Percentiles rank a stretch among this genome's conserved stretches.
Evolutionary conservation across 2,888 invertebrate species (phyloP).

Genomic region (Aricia artaxerxes): DNA sequence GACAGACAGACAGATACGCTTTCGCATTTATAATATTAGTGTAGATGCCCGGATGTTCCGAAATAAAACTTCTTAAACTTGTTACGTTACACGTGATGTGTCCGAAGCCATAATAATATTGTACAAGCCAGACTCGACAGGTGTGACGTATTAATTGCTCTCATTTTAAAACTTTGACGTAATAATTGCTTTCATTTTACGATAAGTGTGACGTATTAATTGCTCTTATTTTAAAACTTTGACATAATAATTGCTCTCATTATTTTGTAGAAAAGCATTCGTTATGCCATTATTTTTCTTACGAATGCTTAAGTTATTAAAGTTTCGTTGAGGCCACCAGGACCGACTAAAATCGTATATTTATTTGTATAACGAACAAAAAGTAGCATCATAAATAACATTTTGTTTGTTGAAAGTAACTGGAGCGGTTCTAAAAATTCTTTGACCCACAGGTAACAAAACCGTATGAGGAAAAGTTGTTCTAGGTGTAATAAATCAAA

Average conservation of each 20-base stretch:
- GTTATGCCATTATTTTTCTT: neutral
- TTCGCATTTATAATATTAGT: neutral
- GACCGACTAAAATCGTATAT: neutral
- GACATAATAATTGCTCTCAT: too few species aligned
- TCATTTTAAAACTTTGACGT: too few species aligned
- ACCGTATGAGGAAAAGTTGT: neutral
- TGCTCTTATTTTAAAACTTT: too few species aligned
- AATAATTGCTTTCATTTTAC: too few species aligned
- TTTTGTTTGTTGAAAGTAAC: neutral
- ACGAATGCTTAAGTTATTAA: neutral
- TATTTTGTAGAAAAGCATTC: too few species aligned
- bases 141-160: too few species aligned
- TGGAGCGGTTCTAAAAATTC: neutral
- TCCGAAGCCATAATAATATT: too few species aligned
- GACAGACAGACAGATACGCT: neutral
- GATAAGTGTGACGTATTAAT: too few species aligned
- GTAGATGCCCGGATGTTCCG: too few species aligned
- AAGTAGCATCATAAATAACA: neutral
- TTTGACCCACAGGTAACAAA: neutral
- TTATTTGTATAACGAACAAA: neutral
- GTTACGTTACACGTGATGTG: too few species aligned
- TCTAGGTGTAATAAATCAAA: neutral
- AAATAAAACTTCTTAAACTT: too few species aligned
- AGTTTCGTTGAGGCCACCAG: neutral
- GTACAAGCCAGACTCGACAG: too few species aligned